Base-by-base conservation (phyloP, 2,888 invertebrate genomes). In the Pharmacophagus antenor region DNA sequence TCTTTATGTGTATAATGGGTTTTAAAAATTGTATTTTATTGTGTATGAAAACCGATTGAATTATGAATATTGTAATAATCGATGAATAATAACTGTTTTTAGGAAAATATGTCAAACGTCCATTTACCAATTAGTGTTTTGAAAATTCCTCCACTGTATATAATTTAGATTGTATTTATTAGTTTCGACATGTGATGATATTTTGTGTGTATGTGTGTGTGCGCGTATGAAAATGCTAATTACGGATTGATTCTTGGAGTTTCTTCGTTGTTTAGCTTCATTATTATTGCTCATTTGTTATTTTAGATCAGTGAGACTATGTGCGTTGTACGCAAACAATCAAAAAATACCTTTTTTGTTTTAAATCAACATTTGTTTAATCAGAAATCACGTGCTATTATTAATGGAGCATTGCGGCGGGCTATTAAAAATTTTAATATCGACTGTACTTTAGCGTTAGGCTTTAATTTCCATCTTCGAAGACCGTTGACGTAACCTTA, bases 61-160 rank as follows among this genome's bases (percentile, higher is more conserved):
- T 63, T 64, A 52, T 51, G 52, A 54, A 55, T 65, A 50, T 57
- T 27, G 18, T 47, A 41, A 55, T 55, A 46, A 18, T 49, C 18
- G 42, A 49, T 17, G 21, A 42, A 41, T 50, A 12, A 23, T 44
- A 52, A 41, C 23, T 41, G 54, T 44, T 50, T n/a, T n/a, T 23
- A 53, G 31, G 63, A 69, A 10, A 67, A 69, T 70, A 65, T 79
- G 72, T 80, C 77, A 82, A 80, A 82, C 84, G 88, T 88, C 88
- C 87, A 87, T 84, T 84, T 82, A 84, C 73, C 74, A 75, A 78
- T 84, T 79, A 83, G 77, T 78, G 71, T 74, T 69, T 65, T 68
- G 54, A 62, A 76, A n/a, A 84, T 89, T 88, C 87, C 89, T 88
- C 87, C 80, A 82, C 88, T 88, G 88, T 88, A 85, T 88, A 85